A percentile compares a stretch with the other conserved stretches of the same genome.
phyloP scores from a whole-genome alignment of 2,113 vertebrate species.

The Gasterosteus aculeatus region DNA sequence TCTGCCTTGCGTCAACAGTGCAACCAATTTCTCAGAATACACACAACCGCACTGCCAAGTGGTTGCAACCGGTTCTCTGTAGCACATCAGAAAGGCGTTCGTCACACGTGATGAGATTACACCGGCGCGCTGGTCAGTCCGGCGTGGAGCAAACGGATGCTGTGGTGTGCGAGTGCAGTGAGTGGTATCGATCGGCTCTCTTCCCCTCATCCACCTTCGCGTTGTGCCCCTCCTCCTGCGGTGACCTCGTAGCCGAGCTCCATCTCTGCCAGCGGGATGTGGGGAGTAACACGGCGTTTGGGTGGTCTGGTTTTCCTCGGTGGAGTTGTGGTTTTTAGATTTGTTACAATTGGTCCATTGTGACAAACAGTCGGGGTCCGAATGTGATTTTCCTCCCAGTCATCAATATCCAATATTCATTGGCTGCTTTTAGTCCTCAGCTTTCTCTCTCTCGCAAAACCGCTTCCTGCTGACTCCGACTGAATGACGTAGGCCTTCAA shows the following conservation, averaged over 20 bases:
- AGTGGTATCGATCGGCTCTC: conserved; percentile 26
- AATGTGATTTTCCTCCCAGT: conserved; percentile 2
- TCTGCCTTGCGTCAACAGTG: background rate
- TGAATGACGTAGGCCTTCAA: conserved; percentile 9
- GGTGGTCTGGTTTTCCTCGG: background rate
- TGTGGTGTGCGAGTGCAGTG: conserved; percentile 31
- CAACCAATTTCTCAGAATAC: background rate
- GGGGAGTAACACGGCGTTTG: conserved; percentile 3
- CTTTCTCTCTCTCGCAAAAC: background rate
- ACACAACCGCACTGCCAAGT: background rate
- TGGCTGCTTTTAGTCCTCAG: conserved; percentile 12
- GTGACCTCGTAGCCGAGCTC: background rate
- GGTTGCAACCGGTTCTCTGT: conserved; percentile 1
- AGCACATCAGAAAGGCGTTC: conserved; percentile 23
- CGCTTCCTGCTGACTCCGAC: conserved; percentile 39
- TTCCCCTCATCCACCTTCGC: background rate
- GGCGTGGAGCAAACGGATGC: conserved; percentile 12
- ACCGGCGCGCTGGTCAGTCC: conserved; percentile 1
- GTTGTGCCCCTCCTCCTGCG: background rate
- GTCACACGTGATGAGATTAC: conserved; percentile 31
- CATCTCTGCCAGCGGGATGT: background rate
- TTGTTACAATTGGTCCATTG: background rate
- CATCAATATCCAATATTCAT: conserved; percentile 29
- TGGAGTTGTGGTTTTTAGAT: conserved; percentile 15
- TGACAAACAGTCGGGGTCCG: background rate